These are phyloP conservation scores for Odocoileus hemionus DNA, from an alignment of 2,113 vertebrate species.

Conservation along the genomic window DNA sequence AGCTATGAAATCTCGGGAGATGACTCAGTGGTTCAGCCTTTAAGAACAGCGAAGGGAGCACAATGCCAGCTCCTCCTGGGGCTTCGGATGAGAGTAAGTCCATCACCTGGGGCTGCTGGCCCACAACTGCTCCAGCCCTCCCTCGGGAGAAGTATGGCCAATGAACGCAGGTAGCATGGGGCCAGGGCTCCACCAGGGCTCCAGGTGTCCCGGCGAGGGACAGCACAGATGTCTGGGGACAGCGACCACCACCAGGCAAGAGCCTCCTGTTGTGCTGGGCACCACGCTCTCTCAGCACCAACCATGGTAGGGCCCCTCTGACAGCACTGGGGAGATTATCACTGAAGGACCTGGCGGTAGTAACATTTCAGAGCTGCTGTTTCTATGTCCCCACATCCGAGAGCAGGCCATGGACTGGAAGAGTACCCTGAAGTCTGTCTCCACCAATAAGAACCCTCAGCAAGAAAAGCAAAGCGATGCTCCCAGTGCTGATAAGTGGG, in stretches of 20 bases:
- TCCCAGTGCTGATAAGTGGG: background rate
- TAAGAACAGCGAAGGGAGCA: no score
- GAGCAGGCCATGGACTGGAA: rapidly evolving
- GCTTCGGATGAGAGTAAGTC: no score
- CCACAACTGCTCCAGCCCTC: rapidly evolving
- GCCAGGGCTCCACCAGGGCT: background rate
- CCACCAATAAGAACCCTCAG: no score
- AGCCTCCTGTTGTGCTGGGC: background rate
- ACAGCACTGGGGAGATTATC: no score
- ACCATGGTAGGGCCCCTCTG: background rate
- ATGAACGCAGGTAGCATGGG: rapidly evolving
- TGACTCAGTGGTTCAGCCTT: background rate
- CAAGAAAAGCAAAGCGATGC: background rate
- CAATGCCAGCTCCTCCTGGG: background rate
- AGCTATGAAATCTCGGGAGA: rapidly evolving
- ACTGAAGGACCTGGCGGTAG: no score
- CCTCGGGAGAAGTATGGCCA: rapidly evolving
- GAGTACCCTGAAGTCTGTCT: background rate
- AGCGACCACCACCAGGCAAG: background rate
- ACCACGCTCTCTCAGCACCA: rapidly evolving
- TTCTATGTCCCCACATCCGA: rapidly evolving
- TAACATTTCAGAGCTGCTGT: rapidly evolving
- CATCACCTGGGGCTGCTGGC: rapidly evolving
- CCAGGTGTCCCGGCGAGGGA: background rate
- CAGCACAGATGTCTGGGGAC: rapidly evolving